A percentile compares a stretch with the other conserved stretches of the same genome.
phyloP scores from a whole-genome alignment of 2,113 vertebrate species.

The Callionymus lyra region DNA sequence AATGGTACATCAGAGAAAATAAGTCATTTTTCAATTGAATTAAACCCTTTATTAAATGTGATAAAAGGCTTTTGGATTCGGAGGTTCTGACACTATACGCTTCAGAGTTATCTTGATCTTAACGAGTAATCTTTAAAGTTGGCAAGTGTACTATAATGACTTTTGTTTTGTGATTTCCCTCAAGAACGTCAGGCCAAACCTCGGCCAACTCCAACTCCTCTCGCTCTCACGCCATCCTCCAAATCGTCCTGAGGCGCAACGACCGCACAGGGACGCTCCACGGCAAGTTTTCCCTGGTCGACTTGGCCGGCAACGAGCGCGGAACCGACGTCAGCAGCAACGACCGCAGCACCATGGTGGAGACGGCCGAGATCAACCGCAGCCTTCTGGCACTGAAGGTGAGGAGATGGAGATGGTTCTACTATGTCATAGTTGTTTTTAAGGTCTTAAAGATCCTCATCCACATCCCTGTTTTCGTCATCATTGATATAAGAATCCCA shows the following conservation, averaged over 20 bases:
- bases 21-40: too few species aligned
- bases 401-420: background rate
- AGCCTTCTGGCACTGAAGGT: constrained; percentile 95
- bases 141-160: background rate
- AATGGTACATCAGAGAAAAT: too few species aligned
- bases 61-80: too few species aligned
- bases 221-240: constrained; percentile 90
- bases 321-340: constrained; percentile 83
- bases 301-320: constrained; percentile 94
- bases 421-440: background rate
- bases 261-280: constrained; percentile 64
- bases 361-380: constrained; percentile 93
- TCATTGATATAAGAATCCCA: too few species aligned
- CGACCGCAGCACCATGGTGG: constrained; percentile 83
- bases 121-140: too few species aligned
- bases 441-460: too few species aligned
- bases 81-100: too few species aligned
- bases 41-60: too few species aligned
- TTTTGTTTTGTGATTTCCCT: constrained; percentile 1
- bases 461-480: too few species aligned
- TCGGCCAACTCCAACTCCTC: constrained; percentile 92
- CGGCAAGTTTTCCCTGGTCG: constrained; percentile 92
- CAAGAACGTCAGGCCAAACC: constrained; percentile 91
- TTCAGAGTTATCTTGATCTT: too few species aligned
- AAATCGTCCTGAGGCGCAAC: constrained; percentile 78